A percentile compares a stretch with the other conserved stretches of the same genome.
Evolutionary conservation across 1,140 invertebrate genomes (phyloP).

Genomic region (Lithobius niger): DNA sequence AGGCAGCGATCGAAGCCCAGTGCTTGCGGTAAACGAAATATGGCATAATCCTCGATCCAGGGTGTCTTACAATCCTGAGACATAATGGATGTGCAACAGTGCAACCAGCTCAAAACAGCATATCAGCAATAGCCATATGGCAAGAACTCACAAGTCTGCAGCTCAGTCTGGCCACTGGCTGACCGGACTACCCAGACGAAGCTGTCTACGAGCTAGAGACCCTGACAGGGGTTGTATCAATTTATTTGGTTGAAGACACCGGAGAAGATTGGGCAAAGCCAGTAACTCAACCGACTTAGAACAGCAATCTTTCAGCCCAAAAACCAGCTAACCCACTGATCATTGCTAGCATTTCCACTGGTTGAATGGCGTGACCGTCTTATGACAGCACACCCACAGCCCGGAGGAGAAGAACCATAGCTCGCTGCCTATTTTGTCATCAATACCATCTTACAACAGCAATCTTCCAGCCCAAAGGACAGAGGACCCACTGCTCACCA

Average conservation of each 20-base stretch:
- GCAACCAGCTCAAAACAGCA: not conserved
- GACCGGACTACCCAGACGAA: not conserved
- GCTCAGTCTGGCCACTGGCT: not conserved
- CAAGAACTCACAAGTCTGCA: too few species aligned
- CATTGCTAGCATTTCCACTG: too few species aligned
- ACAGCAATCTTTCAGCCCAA: not conserved
- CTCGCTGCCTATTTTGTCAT: too few species aligned
- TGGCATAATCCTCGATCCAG: not conserved
- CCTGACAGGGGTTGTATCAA: not conserved
- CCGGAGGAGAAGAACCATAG: too few species aligned
- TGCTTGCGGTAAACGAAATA: not conserved
- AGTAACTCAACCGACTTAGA: not conserved
- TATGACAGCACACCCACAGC: too few species aligned
- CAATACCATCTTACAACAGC: too few species aligned
- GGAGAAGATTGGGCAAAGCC: not conserved
- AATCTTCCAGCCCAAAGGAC: too few species aligned
- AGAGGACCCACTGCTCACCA: too few species aligned
- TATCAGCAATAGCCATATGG: not conserved
- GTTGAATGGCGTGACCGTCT: too few species aligned
- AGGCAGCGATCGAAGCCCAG: not conserved
- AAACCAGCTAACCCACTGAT: not conserved
- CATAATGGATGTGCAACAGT: not conserved
- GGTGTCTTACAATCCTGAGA: not conserved
- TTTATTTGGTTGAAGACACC: not conserved
- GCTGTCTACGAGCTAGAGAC: not conserved